Percentiles rank a stretch among this genome's conserved stretches.
phyloP scores from a whole-genome alignment of 2,797 vertebrate species.

The Aulostomus chinensis region DNA sequence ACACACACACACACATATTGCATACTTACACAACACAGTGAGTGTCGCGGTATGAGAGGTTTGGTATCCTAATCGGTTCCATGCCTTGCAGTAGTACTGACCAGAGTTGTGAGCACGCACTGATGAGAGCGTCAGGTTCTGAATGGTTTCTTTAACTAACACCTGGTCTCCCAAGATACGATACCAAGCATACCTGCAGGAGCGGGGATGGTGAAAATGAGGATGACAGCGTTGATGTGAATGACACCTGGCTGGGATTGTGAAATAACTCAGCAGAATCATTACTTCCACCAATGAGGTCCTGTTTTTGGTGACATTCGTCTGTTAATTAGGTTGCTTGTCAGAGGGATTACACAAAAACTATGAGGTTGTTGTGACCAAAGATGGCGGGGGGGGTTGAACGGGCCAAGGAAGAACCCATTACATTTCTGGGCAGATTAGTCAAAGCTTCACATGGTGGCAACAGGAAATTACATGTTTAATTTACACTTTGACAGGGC shows the following conservation, averaged over 20 bases:
- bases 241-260: neutral
- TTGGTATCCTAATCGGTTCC: constrained; percentile 74
- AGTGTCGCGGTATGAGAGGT: constrained; percentile 66
- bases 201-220: neutral
- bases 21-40: constrained; percentile 79
- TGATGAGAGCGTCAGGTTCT: constrained; percentile 71
- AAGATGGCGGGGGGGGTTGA: too few relatives aligned
- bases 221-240: neutral
- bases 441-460: too few relatives aligned
- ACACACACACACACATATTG: neutral
- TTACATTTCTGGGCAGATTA: too few relatives aligned
- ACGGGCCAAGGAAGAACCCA: too few relatives aligned
- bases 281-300: too few relatives aligned
- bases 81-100: constrained; percentile 79
- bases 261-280: neutral
- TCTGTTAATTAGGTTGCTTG: too few relatives aligned
- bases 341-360: too few relatives aligned
- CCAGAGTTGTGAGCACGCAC: constrained; percentile 73
- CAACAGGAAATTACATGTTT: too few relatives aligned
- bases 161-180: constrained; percentile 68
- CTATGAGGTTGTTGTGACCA: too few relatives aligned
- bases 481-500: too few relatives aligned
- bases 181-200: constrained; percentile 75
- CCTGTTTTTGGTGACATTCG: too few relatives aligned
- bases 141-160: constrained; percentile 62